Evolutionary conservation across 2,797 vertebrate species (phyloP).

Genomic region (Schizopygopsis malacanthus): DNA sequence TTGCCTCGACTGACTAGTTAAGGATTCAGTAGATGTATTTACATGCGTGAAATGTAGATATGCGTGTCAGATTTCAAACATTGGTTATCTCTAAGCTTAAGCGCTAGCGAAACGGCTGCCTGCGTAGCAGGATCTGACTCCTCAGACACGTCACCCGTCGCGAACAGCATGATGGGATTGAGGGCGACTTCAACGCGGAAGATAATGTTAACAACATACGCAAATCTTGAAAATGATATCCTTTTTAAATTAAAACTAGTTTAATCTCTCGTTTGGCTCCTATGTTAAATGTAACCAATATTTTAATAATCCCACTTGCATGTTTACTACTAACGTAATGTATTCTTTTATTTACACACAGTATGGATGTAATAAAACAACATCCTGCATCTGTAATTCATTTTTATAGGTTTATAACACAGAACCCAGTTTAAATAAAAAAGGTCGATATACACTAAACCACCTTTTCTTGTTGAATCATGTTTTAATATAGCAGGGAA

Average conservation of each 20-base stretch:
- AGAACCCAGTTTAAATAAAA: not conserved
- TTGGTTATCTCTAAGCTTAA: conserved; percentile 12
- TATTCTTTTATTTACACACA: not conserved
- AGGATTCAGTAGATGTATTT: conserved; percentile 2
- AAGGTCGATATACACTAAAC: conserved; percentile 1
- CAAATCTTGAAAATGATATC: not conserved
- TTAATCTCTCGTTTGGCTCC: not conserved
- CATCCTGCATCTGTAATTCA: not conserved
- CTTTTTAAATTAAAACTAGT: not conserved
- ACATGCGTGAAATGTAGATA: conserved; percentile 23
- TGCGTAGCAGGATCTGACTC: conserved; percentile 54
- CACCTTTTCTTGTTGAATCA: not conserved
- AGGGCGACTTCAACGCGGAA: conserved; percentile 28
- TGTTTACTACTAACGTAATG: not conserved
- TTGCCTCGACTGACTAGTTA: conserved; percentile 26
- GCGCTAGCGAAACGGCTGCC: conserved; percentile 39
- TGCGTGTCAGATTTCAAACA: conserved; percentile 40
- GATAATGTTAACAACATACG: not conserved
- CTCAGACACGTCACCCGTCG: conserved; percentile 70
- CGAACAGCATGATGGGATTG: conserved; percentile 64
- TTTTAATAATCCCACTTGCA: not conserved
- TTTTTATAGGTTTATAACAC: not conserved
- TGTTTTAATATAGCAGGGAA: conserved; percentile 35
- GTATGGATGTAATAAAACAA: not conserved
- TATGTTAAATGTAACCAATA: not conserved